A percentile compares a stretch with the other conserved stretches of the same genome.
Evolutionary conservation across 2,113 vertebrate species (phyloP).

Genomic region (Menura novaehollandiae): DNA sequence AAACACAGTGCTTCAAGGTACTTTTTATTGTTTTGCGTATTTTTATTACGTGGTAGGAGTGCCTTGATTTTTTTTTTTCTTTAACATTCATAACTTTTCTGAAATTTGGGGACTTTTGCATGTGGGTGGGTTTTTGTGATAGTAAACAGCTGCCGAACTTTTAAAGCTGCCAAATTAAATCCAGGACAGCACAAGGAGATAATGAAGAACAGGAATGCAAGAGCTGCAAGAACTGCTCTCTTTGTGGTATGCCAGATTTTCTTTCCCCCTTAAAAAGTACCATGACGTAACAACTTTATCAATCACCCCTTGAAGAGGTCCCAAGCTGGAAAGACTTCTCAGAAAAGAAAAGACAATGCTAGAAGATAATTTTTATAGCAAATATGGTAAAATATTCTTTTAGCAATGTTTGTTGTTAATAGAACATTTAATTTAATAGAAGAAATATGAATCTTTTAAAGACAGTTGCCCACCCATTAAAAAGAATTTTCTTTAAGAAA

Average conservation of each 20-base stretch:
- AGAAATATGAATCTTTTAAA: constrained; percentile 6
- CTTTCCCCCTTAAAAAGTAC: constrained; percentile 13
- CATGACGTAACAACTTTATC: constrained; percentile 41
- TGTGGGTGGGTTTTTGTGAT: constrained; percentile 61
- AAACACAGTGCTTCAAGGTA: background rate
- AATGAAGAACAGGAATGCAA: constrained; percentile 59
- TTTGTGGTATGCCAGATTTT: constrained; percentile 16
- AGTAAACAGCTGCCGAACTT: constrained; percentile 58
- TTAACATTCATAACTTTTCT: background rate
- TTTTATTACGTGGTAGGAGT: background rate
- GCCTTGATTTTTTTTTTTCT: background rate
- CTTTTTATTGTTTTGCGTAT: background rate
- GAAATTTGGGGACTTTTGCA: constrained; percentile 41
- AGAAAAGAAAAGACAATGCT: background rate
- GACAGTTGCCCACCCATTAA: background rate
- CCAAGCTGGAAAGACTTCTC: background rate
- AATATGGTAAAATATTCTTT: background rate
- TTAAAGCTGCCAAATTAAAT: constrained; percentile 57
- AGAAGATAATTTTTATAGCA: background rate
- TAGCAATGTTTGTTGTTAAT: background rate
- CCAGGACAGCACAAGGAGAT: constrained; percentile 45
- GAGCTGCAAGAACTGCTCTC: constrained; percentile 27
- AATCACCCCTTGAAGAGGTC: background rate
- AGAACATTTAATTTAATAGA: constrained; percentile 31
- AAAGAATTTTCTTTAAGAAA: background rate